A percentile compares a stretch with the other conserved stretches of the same genome.
phyloP scores from a whole-genome alignment of 2,113 vertebrate species.

The Scomber colias region DNA sequence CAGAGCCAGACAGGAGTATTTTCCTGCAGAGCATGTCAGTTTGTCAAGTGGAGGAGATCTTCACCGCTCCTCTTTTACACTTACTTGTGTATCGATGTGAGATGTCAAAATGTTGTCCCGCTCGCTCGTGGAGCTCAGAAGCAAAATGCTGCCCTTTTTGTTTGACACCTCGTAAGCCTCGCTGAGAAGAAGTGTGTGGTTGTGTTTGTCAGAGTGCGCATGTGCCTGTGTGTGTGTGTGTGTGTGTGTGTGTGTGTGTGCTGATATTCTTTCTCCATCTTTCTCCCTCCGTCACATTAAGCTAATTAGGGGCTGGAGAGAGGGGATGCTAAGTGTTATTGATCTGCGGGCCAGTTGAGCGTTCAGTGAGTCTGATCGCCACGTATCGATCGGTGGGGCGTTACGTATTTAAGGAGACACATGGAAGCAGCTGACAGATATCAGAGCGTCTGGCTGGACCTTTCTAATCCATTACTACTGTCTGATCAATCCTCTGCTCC shows the following conservation, averaged over 20 bases:
- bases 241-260: conserved; percentile 20
- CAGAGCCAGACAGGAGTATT: conserved; percentile 56
- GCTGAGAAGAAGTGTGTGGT: neutral
- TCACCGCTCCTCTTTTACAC: conserved; percentile 44
- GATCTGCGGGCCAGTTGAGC: conserved; percentile 69
- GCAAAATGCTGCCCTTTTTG: conserved; percentile 45
- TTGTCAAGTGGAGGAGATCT: conserved; percentile 64
- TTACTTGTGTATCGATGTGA: conserved; percentile 39
- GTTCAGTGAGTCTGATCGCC: conserved; percentile 58
- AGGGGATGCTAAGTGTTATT: conserved; percentile 73
- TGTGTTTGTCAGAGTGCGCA: neutral
- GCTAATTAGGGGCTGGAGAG: conserved; percentile 46
- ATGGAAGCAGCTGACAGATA: conserved; percentile 67
- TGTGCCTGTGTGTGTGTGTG: no score
- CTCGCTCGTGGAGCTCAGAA: conserved; percentile 9
- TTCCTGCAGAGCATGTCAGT: conserved; percentile 66
- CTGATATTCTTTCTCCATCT: conserved; percentile 44
- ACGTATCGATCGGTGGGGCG: conserved; percentile 56
- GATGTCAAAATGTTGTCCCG: conserved; percentile 19
- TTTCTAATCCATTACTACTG: conserved; percentile 74
- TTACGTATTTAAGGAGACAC: conserved; percentile 66
- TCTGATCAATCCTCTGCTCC: conserved; percentile 60
- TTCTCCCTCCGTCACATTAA: conserved; percentile 68
- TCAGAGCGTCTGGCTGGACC: conserved; percentile 55
- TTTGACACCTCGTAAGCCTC: conserved; percentile 48